These are phyloP conservation scores for Ligdia adustata DNA, from an alignment of 2,888 invertebrate species.

Conservation along the genomic window DNA sequence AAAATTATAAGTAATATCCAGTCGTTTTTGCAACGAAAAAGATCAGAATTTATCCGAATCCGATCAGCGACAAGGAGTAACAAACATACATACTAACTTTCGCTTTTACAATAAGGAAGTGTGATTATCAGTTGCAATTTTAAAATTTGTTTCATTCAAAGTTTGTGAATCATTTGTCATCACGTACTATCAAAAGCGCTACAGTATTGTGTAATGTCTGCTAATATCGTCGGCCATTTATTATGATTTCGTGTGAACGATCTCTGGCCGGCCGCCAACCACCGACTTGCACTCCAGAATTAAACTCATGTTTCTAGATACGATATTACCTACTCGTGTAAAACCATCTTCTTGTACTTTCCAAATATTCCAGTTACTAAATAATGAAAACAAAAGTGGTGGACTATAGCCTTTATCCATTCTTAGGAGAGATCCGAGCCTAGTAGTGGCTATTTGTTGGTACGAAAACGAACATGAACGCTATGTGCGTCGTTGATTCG, in stretches of 20 bases:
- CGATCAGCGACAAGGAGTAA: too few species aligned
- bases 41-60: too few species aligned
- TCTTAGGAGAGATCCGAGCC: background rate
- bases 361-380: conserved; percentile 1
- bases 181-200: conserved; percentile 6
- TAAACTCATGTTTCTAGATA: conserved; percentile 29
- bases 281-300: conserved; percentile 45
- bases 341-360: background rate
- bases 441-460: too few species aligned
- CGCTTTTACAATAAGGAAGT: too few species aligned
- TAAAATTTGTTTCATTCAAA: background rate
- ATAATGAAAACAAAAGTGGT: background rate
- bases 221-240: conserved; percentile 31
- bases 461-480: too few species aligned
- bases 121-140: too few species aligned
- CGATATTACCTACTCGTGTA: conserved; percentile 10
- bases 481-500: too few species aligned
- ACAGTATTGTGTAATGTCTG: conserved; percentile 26
- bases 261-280: conserved; percentile 51
- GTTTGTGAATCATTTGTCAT: conserved; percentile 15
- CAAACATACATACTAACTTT: too few species aligned
- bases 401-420: background rate
- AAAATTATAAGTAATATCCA: too few species aligned
- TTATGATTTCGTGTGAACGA: conserved; percentile 44
- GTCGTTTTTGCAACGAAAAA: too few species aligned